Evolutionary conservation across 2,888 invertebrate genomes (phyloP), one percentile per base, ranked within the genome.

Genomic region (Melolontha melolontha): DNA sequence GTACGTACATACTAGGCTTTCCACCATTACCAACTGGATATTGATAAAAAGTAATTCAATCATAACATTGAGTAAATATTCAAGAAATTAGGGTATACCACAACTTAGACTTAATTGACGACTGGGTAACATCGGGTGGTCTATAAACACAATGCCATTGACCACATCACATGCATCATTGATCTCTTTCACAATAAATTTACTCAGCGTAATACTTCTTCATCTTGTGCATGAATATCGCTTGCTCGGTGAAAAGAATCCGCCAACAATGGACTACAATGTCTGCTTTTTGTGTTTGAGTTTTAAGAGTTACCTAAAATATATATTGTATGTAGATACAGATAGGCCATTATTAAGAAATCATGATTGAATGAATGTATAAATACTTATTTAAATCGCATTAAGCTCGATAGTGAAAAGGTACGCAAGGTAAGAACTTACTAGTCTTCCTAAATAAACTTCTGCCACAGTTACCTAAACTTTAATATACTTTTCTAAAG

Each of bases 141-240:
- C 59, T 34, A 47, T 29, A 47, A 34, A 44, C 50, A 64, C 52
- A 68, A 64, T 44, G 47, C 57, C 47, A 68, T 59, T 68, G 64
- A 51, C 64, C 49, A 63, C 49, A 64, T 66, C 55, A 55, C 42
- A 57, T 52, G 49, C 47, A 50, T 54, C 55, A 69, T 59, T 59
- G 47, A 47, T 16, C 14, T 14, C 59, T 59, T 59, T 59, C 59
- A 59, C 59, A 44, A 59, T 59, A 59, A 59, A 47, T 59, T 59
- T 59, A 44, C 59, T 59, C 59, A 44, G 14, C 34, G 47, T 59
- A 59, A 59, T 59, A 47, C 47, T 44, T 59, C 47, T 59, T 59
- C 59, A 59, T 47, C 29, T 59, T 59, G 12, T 12, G 47, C 59
- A 59, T 22, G 59, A 47, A 47, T 59, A 47, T 59, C 34, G 47